Conservation (phyloP, 2,888 invertebrate genomes). For the Steinernema scapterisci region DNA sequence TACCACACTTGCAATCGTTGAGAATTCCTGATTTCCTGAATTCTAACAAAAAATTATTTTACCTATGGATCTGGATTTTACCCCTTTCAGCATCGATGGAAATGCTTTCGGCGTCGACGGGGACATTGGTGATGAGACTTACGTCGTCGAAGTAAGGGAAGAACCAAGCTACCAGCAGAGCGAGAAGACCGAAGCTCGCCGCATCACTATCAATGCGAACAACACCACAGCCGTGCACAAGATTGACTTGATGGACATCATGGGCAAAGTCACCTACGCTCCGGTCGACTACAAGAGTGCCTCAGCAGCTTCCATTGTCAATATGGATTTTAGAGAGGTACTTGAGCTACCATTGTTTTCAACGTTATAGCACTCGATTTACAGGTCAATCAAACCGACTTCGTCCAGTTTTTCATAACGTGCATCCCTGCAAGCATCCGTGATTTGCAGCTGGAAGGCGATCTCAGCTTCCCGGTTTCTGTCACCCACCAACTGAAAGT, state of each 20-base stretch:
- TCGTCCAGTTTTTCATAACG: conserved; percentile 1
- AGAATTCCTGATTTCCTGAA: no score
- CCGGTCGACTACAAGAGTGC: not conserved
- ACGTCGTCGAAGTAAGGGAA: not conserved
- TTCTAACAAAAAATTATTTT: no score
- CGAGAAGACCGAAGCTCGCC: conserved; percentile 7
- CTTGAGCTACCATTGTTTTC: not conserved
- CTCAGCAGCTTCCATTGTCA: not conserved
- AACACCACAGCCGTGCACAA: not conserved
- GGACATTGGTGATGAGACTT: not conserved
- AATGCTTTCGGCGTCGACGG: not conserved
- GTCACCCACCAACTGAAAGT: conserved; percentile 3
- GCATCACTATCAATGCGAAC: not conserved
- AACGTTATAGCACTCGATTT: not conserved
- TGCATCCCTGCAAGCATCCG: not conserved
- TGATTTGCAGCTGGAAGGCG: not conserved
- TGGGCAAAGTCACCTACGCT: not conserved
- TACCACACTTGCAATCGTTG: not conserved
- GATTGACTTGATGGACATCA: conserved; percentile 6
- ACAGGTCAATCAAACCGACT: not conserved
- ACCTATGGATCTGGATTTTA: no score
- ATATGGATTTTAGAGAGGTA: not conserved
- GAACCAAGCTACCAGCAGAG: not conserved
- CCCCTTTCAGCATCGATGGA: not conserved
- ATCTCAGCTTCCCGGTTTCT: not conserved